Evolutionary conservation across 1,140 invertebrate genomes (phyloP).

Genomic region (Drosophila saltans): DNA sequence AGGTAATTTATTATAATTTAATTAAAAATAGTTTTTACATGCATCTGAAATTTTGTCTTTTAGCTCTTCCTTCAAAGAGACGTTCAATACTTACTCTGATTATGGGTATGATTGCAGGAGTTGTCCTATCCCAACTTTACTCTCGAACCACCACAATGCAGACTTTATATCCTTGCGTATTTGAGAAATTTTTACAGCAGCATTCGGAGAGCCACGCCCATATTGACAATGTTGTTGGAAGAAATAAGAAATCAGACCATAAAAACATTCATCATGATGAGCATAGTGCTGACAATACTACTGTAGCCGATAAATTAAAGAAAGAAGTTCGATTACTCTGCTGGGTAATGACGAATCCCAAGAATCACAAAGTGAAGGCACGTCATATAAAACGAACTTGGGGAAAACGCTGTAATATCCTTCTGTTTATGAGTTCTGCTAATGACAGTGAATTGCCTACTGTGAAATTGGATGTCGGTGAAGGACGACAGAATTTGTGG

Average conservation of each 20-base stretch:
- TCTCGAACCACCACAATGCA: constrained; percentile 2
- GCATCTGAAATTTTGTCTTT: background rate
- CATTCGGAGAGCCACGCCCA: background rate
- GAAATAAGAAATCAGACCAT: background rate
- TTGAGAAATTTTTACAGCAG: too few species aligned
- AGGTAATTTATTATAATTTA: too few species aligned
- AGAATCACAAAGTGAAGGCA: constrained; percentile 44
- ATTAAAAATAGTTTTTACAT: too few species aligned
- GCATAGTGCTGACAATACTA: constrained; percentile 39
- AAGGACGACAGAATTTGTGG: constrained; percentile 95
- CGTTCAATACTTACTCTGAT: constrained; percentile 38
- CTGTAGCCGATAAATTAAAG: constrained; percentile 41
- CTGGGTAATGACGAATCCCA: constrained; percentile 55
- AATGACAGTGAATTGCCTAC: constrained; percentile 87
- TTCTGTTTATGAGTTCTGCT: constrained; percentile 94
- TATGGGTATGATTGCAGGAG: constrained; percentile 41
- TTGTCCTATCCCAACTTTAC: constrained; percentile 31
- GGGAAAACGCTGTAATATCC: constrained; percentile 95
- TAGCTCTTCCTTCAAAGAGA: constrained; percentile 38
- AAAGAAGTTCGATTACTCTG: constrained; percentile 50
- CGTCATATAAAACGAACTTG: constrained; percentile 92
- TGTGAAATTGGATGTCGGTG: constrained; percentile 89
- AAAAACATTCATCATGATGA: constrained; percentile 27
- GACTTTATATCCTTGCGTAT: constrained; percentile 32
- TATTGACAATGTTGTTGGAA: too few species aligned